phyloP scores from a whole-genome alignment of 2,888 invertebrate species.

The Oscheius sp. region DNA sequence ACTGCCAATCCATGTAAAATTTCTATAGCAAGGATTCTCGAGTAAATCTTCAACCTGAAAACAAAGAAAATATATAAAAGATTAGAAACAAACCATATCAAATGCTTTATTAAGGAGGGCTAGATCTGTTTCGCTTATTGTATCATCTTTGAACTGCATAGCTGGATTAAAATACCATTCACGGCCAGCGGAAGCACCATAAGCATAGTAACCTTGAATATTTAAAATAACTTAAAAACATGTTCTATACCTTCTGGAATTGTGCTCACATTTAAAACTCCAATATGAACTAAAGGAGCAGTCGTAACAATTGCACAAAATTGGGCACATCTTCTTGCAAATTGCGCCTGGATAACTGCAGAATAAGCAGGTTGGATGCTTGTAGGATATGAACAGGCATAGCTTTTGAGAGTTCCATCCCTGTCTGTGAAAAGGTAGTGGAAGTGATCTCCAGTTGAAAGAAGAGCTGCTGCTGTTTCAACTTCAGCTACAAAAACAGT shows the following conservation, averaged over 20 bases:
- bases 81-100: constrained; percentile 39
- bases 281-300: constrained; percentile 59
- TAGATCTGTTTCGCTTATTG: constrained; percentile 48
- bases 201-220: constrained; percentile 57
- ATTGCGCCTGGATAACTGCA: constrained; percentile 63
- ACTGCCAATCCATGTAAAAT: constrained; percentile 63
- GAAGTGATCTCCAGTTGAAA: constrained; percentile 55
- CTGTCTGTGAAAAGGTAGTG: constrained; percentile 65
- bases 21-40: constrained; percentile 51
- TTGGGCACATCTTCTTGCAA: constrained; percentile 63
- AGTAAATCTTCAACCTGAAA: constrained; percentile 55
- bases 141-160: constrained; percentile 60
- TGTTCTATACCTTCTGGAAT: constrained; percentile 60
- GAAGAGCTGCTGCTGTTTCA: constrained; percentile 38
- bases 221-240: background rate
- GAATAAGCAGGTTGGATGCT: constrained; percentile 63
- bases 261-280: constrained; percentile 60
- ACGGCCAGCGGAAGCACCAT: constrained; percentile 65
- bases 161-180: constrained; percentile 65
- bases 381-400: constrained; percentile 61
- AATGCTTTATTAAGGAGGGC: constrained; percentile 54
- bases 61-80: background rate
- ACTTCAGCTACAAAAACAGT: constrained; percentile 50
- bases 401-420: constrained; percentile 56
- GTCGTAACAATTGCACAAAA: constrained; percentile 66